Evolutionary conservation across 2,113 vertebrate genomes (phyloP), one percentile per base, ranked within the genome.

Genomic region (Epinephelus lanceolatus): DNA sequence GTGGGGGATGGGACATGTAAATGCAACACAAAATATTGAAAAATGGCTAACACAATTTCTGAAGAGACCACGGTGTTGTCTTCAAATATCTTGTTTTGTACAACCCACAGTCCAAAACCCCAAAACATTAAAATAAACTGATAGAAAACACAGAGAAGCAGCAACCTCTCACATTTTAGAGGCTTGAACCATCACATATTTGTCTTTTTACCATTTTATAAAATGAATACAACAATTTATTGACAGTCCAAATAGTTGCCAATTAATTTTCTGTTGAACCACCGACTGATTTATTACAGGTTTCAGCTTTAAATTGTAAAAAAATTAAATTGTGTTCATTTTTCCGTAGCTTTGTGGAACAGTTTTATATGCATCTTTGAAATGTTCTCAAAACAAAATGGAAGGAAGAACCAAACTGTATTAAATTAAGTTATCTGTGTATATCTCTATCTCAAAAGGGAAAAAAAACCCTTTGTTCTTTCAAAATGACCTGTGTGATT

Each of bases 401-500:
- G 49, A 18, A 51, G 49, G 49, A 51, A 51, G 49, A 51, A 17
- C 49, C 17, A 6, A 51, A 51, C 15, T 51, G 17, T 17, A 51
- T 17, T 51, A 51, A 17, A n/a, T n/a, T 21, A 53, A 7, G n/a
- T n/a, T n/a, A n/a, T 55, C 53, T 52, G 2, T 56, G 21, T 12
- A n/a, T 56, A 4, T 56, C 53, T 23, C 10, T 56, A 56, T 12
- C 21, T 10, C 19, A n/a, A 37, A 42, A 45, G 27, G 57, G 4
- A 68, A 30, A 68, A 68, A 42, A 76, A 59, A 59, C 0, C 30
- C 19, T 53, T 53, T 53, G 33, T 65, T 37, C 45, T 65, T 80
- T 75, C 71, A 30, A 59, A 30, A 37, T 87, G 63, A 78, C 55
- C 76, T 8, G n/a, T 63, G 23, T 30, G 9, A 19, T 12, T 33